Percentiles rank a stretch among this genome's conserved stretches.
phyloP scores from a whole-genome alignment of 2,888 invertebrate species.

The Conus canariensis region DNA sequence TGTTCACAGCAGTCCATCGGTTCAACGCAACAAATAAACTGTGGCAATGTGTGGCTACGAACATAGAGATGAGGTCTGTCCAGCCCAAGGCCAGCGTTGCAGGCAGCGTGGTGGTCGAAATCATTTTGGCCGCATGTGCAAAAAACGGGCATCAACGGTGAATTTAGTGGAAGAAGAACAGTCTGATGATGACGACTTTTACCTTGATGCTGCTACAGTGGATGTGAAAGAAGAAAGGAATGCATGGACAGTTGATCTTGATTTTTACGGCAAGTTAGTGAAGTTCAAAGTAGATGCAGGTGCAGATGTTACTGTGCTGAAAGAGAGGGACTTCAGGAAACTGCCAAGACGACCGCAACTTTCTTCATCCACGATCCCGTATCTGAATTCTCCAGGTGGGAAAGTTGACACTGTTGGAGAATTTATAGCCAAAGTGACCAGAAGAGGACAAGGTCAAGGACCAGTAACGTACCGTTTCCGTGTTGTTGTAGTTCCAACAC shows the following conservation, averaged over 20 bases:
- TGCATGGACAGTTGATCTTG: conserved; percentile 13
- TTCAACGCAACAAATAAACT: too few relatives aligned
- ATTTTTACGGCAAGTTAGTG: conserved; percentile 3
- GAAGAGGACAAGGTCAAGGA: not conserved
- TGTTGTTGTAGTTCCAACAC: not conserved
- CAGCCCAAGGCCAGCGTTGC: too few relatives aligned
- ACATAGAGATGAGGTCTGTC: too few relatives aligned
- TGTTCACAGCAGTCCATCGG: too few relatives aligned
- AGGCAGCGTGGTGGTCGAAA: too few relatives aligned
- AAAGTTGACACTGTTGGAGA: not conserved
- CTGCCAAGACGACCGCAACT: not conserved
- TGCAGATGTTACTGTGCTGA: not conserved
- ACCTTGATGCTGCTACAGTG: conserved; percentile 12
- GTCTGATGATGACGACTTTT: not conserved
- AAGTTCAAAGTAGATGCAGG: conserved; percentile 6
- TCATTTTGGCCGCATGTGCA: too few relatives aligned
- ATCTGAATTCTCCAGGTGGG: not conserved
- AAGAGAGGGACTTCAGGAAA: not conserved
- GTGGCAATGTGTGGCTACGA: too few relatives aligned
- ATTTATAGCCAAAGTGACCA: not conserved
- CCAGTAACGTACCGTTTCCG: conserved; percentile 5
- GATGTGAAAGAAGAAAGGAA: conserved; percentile 16
- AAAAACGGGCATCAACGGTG: not conserved
- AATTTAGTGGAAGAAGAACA: not conserved
- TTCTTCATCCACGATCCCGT: not conserved